Base-by-base conservation (phyloP, 2,113 vertebrate genomes). In the Myiozetetes cayanensis region DNA sequence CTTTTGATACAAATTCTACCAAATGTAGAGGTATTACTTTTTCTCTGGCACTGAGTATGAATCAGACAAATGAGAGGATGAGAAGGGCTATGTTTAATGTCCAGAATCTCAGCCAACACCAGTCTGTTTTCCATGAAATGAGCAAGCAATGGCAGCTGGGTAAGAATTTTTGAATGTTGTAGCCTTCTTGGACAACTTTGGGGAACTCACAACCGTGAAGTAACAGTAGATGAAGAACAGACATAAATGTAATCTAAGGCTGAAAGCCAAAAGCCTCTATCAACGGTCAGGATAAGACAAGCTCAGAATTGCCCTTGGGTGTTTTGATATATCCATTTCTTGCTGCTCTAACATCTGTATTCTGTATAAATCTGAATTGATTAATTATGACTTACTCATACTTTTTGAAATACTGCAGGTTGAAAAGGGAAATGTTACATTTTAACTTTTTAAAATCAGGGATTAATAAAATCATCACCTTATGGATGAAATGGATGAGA, bases 231-330 rank as follows among this genome's bases (percentile, higher is more conserved):
- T 35, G 33, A 52, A 88, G 11, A 28, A 58, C 46, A 94, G 63
- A 87, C 53, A 85, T 14, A 78, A 93, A 70, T 2, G 6, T 47
- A 66, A 90, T 23, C 61, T 37, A 59, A 84, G 27, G 35, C 5
- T 75, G 72, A 96, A 94, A 96, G 52, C 63, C 85, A 82, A 73
- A 93, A 87, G 39, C 31, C 28, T 62, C 3, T 62, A 71, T 39
- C 72, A 77, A 31, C 15, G 21, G 41, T 66, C 52, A 96, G 56
- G 76, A 88, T 76, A 87, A 87, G 83, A 96, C 89, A 93, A 94
- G 81, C 81, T 96, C 93, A 97, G 91, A 96, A 90, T 65, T 80
- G 90, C 18, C 33, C n/a, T 50, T 82, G 14, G 37, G 6, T 10
- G 17, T 94, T 93, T 90, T 63, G 47, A 46, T 47, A 74, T 10